Percentiles rank a stretch among this genome's conserved stretches.
These are phyloP conservation scores for Capreolus pygargus DNA, from an alignment of 2,113 vertebrate genomes.

Conservation along the genomic window DNA sequence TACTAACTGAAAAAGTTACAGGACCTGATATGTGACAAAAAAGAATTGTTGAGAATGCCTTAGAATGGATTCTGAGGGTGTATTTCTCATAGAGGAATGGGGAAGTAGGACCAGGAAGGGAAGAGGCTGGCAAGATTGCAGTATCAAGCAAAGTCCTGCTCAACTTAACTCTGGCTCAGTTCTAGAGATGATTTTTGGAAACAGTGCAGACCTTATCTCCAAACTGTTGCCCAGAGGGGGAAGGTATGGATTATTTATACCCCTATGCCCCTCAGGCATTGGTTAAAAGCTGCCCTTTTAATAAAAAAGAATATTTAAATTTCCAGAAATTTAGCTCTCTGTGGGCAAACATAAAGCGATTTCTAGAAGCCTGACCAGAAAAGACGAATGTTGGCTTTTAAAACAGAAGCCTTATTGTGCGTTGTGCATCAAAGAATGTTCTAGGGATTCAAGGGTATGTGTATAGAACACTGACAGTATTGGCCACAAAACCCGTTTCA, in stretches of 20 bases:
- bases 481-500: background rate
- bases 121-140: background rate
- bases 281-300: background rate
- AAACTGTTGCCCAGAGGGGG: background rate
- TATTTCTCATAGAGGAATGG: background rate
- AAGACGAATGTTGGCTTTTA: background rate
- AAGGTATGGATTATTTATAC: background rate
- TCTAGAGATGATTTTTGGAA: background rate
- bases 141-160: background rate
- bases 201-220: background rate
- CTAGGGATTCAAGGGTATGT: background rate
- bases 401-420: background rate
- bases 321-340: background rate
- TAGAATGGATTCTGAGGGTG: background rate
- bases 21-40: background rate
- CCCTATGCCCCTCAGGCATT: background rate
- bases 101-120: background rate
- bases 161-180: background rate
- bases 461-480: background rate
- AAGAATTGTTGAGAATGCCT: background rate
- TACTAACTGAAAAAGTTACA: background rate
- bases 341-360: background rate
- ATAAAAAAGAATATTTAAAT: constrained; percentile 1
- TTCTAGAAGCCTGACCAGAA: constrained; percentile 14
- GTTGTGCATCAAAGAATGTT: background rate